Base-by-base conservation (phyloP, 1,140 invertebrate genomes). In the Pseudomyrmex concolor region DNA sequence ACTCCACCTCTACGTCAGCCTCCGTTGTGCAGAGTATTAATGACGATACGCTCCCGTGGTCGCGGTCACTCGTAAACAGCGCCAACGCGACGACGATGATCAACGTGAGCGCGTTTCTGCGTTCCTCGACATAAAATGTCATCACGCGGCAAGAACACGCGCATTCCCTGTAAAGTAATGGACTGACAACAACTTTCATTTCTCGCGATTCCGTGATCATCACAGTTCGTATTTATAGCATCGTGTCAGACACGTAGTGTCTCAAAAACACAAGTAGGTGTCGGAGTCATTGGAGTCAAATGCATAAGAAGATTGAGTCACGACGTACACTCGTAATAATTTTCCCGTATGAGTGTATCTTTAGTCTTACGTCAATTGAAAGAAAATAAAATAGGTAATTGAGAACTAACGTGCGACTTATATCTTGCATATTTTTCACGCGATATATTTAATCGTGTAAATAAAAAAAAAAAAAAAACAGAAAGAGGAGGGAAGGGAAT, bases 11-110 rank as follows among this genome's bases (percentile, higher is more conserved):
- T n/a, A 25, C 60, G n/a, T 13, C 51, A 17, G 8, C 10, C 67
- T 1, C 13, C 19, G 22, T 25, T 25, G 19, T 48, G 45, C 25
- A 13, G 25, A 12, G 66, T 45, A 80, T 80, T 80, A 80, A 80
- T 80, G 76, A 80, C 66, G 76, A 60, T 70, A 80, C 76, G 66
- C 66, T 80, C 66, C 12, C 66, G 66, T 70, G 64, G 64, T 4
- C 66, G 62, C 45, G 63, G 54, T 68, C 64, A 78, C 54, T 80
- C 66, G 66, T 80, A 55, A 80, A 80, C 19, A 54, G 66, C 62
- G 73, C 71, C 71, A 57, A 19, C 63, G 4, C 25, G n/a, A 51
- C 48, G 43, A 13, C 25, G 15, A n/a, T 10, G 17, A 64, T n/a
- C 63, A 34, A 25, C n/a, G n/a, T 2, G 8, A 5, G 13, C n/a